Base-by-base conservation (phyloP, 1,140 invertebrate species). In the Druon quercuslanigerum region DNA sequence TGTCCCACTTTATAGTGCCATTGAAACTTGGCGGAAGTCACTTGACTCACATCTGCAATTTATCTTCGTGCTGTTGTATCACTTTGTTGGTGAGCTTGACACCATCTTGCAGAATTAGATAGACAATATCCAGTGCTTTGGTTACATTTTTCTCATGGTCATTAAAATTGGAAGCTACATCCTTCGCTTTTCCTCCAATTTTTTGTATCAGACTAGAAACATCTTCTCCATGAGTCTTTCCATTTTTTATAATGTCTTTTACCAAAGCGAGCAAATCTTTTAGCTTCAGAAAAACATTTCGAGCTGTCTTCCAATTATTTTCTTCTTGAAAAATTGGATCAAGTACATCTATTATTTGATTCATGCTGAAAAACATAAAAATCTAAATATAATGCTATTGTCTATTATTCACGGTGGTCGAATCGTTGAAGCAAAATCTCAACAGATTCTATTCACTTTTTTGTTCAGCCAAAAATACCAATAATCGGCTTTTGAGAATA, bases 271-370 rank as follows among this genome's bases (percentile, higher is more conserved):
- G 76, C n/a, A 90, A 75, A 2, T 75, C 82, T 51, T 87, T 87
- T 13, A 90, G 20, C 51, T 83, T 85, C 7, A 81, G 25, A n/a
- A 90, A 79, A 14, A 80, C 85, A 8, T 75, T 71, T 2, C 85
- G 83, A 1, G 75, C 88, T 0, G 79, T 56, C 0, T 70, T 8
- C 88, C 88, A 90, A 17, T 87, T 75, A 8, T 56, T 78, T 20
- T 90, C 84, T 2, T 75, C 46, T 2, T 51, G 25, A 54, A 90
- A 90, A 73, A 90, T 78, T 3, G 86, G 86, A n/a, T 87, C 79
- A 54, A 91, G 71, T 12, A 86, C 70, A 11, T 72, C 50, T 3
- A 90, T 16, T 17, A 83, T 60, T 74, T 86, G 87, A 33, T 88
- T 84, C 8, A 90, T 85, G 40, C 89, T 90, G 51, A 74, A 82